A percentile compares a stretch with the other conserved stretches of the same genome.
Evolutionary conservation across 2,797 vertebrate genomes (phyloP).

Genomic region (Phyllotis vaccarum): DNA sequence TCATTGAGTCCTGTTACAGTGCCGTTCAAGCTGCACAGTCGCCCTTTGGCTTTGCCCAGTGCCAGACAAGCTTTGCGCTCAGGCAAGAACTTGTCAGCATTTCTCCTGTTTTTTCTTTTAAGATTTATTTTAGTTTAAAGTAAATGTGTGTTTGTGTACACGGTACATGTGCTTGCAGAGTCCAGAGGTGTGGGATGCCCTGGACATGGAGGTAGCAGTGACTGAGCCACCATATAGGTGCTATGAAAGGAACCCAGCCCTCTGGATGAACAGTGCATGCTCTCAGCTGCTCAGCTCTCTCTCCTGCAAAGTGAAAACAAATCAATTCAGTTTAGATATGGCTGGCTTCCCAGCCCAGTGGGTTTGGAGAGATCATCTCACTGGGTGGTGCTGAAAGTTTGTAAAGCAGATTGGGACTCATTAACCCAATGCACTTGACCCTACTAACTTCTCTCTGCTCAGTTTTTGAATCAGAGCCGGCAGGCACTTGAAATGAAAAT

Average conservation of each 20-base stretch:
- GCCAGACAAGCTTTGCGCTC: background rate
- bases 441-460: slow-evolving; percentile 69
- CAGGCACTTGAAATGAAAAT: slow-evolving; percentile 95
- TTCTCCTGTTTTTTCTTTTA: background rate
- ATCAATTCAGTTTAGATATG: background rate
- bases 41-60: background rate
- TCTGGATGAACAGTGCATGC: background rate
- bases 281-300: background rate
- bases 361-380: background rate
- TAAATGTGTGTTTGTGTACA: background rate
- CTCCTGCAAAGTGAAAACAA: background rate
- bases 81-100: background rate
- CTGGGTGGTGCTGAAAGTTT: background rate
- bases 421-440: background rate
- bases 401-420: background rate
- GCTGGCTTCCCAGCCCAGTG: background rate
- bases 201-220: background rate
- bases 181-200: background rate
- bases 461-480: slow-evolving; percentile 98
- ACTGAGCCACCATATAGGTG: background rate
- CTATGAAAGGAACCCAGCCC: background rate
- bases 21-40: background rate
- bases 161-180: background rate
- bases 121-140: background rate
- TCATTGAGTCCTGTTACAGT: background rate